Base-by-base conservation (phyloP, 2,113 vertebrate genomes). In the Saccopteryx bilineata region DNA sequence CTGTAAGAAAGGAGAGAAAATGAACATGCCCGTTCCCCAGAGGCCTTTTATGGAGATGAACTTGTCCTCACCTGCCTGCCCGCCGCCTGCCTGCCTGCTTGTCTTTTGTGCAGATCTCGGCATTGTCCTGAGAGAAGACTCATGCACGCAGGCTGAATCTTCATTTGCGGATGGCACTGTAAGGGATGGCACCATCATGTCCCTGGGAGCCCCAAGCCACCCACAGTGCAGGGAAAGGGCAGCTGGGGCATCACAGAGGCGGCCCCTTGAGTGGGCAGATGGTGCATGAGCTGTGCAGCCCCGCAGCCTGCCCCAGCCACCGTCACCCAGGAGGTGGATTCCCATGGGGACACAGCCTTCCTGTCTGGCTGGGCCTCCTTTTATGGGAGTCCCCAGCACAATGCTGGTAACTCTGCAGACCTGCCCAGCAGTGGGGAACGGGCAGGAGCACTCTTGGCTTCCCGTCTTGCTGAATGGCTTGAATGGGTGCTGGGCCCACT, bases 391-490 rank as follows among this genome's bases (percentile, higher is more conserved):
- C 92, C 23, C 23, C 9, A 74, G 87, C 87, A 79, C 87, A 95
- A 85, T 66, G 87, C 24, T 2, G 15, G 0, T 91, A 94, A 97
- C 91, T 79, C 93, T 23, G 28, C 52, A 79, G 87, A 81, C 87
- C 74, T 96, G 87, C 87, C 95, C 39, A 2, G 63, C 87, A 48
- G 48, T 89, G 92, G 48, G 13, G 5, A 88, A 85, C 78, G 13
- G 91, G 89, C 91, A 94, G 60, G 54, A 84, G 81, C 15, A 9
- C 12, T 24, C 92, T 93, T 87, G 87, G 90, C 84, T 95, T 94
- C 92, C 92, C 69, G 90, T 83, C 63, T 93, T n/a, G 33, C 71
- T 92, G 92, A 95, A 92, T 93, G 97, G 87, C 54, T 92, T 93
- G 83, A 96, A 96, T 96, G 74, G 79, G 95, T 21, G 17, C 92